Conservation (phyloP, 2,113 vertebrate genomes). For the Limnothrissa miodon region DNA sequence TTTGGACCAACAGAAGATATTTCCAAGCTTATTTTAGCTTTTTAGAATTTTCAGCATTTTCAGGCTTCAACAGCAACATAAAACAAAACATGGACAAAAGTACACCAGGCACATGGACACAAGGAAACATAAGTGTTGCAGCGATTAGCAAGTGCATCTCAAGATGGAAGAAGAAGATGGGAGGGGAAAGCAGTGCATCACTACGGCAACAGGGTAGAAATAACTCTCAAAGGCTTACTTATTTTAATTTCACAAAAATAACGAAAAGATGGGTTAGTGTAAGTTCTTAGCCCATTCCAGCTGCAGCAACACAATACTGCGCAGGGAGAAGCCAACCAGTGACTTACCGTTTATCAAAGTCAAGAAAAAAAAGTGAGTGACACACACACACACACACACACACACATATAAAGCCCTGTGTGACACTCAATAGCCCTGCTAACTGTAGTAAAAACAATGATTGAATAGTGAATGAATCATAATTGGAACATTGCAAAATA, state of each 20-base stretch:
- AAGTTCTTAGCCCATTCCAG: background rate
- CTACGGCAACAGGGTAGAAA: background rate
- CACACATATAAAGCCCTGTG: too few species aligned
- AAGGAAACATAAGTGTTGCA: background rate
- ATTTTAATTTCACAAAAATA: background rate
- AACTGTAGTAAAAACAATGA: too few species aligned
- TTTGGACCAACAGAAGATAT: background rate
- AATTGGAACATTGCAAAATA: too few species aligned
- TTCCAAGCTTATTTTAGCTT: background rate
- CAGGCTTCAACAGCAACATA: background rate
- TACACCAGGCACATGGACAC: background rate
- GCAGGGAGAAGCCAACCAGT: background rate
- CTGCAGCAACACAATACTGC: background rate
- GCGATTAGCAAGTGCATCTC: background rate
- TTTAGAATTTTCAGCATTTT: background rate
- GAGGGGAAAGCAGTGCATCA: background rate
- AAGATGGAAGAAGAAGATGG: background rate
- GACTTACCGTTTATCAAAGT: background rate
- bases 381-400: background rate
- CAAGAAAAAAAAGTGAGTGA: background rate
- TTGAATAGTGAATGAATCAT: too few species aligned
- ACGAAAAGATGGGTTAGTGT: background rate
- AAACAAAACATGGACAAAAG: background rate
- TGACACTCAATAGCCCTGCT: too few species aligned
- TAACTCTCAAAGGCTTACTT: background rate